Percentiles rank a stretch among this genome's conserved stretches.
These are phyloP conservation scores for Zaprionus nigranus DNA, from an alignment of 1,140 invertebrate species.

Conservation along the genomic window DNA sequence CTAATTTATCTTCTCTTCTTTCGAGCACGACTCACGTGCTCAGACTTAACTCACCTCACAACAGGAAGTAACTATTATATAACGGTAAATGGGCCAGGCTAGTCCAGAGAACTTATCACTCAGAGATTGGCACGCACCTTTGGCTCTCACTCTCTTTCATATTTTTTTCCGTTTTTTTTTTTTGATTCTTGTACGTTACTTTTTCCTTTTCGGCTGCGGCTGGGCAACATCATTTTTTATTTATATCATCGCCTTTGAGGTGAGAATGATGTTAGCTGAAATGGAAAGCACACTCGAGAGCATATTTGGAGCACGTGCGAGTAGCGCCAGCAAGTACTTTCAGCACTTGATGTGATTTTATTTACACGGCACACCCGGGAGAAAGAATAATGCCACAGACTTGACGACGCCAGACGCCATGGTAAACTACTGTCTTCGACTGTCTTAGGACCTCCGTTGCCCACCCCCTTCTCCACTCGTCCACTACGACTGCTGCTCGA, in stretches of 20 bases:
- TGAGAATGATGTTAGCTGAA: slow-evolving; percentile 65
- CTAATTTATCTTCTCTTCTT: too few relatives aligned
- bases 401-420: slow-evolving; percentile 46
- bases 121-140: slow-evolving; percentile 64
- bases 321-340: slow-evolving; percentile 49
- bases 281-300: slow-evolving; percentile 80
- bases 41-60: slow-evolving; percentile 47
- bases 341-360: slow-evolving; percentile 74
- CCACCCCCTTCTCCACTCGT: neutral
- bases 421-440: neutral
- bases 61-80: slow-evolving; percentile 72
- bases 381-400: slow-evolving; percentile 49
- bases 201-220: slow-evolving; percentile 18
- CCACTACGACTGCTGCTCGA: neutral
- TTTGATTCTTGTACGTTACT: slow-evolving; percentile 14
- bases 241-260: slow-evolving; percentile 59
- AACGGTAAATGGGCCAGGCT: slow-evolving; percentile 61
- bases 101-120: slow-evolving; percentile 38
- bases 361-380: slow-evolving; percentile 52
- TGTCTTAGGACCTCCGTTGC: too few relatives aligned
- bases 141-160: slow-evolving; percentile 1
- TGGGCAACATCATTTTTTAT: slow-evolving; percentile 77
- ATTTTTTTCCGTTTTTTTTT: slow-evolving; percentile 8
- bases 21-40: slow-evolving; percentile 43
- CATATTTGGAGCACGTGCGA: slow-evolving; percentile 74